Evolutionary conservation across 2,888 invertebrate genomes (phyloP), one percentile per base, ranked within the genome.

Genomic region (Corythucha ciliata): DNA sequence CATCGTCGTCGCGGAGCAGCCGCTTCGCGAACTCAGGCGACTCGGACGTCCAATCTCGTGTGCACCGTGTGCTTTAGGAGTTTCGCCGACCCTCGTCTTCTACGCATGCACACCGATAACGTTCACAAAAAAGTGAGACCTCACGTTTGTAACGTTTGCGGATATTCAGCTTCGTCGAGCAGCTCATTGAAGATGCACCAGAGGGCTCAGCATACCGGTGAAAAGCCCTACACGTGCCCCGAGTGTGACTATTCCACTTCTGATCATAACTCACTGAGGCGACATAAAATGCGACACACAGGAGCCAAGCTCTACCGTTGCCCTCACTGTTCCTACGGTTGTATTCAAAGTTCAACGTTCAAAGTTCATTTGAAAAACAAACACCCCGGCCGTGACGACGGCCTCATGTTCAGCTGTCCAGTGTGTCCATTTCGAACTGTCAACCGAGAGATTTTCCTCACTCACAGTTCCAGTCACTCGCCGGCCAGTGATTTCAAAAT

Each of bases 201-300:
- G 60, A 68, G 83, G 40, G 76, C 76, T 39, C 83, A 84, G 21
- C 10, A 66, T 67, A 29, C 67, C 78, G 80, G 83, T 37, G 83
- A 83, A 64, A 84, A 83, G 64, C 83, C 86, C 0, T 87, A 83
- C 67, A 74, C 78, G 32, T 90, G 90, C 65, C 75, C 79, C 27
- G 68, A 74, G 42, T 90, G 90, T 66, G 70, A 72, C 4, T 87
- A 83, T 66, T 71, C 77, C 33, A 79, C 84, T 4, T 76, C 80
- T 2, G 88, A 89, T 65, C 87, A 87, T 68, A 89, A 88, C 67
- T 80, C 87, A 0, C 71, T 88, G 58, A 72, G 88, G 21, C 74
- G 88, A 2, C 90, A 90, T 68, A 80, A 81, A 61, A 78, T 80
- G 69, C 73, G 77, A 10, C 89, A 90, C 66, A 77, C 81, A 5